phyloP scores from a whole-genome alignment of 2,113 vertebrate species.

The Rhinoderma darwinii region DNA sequence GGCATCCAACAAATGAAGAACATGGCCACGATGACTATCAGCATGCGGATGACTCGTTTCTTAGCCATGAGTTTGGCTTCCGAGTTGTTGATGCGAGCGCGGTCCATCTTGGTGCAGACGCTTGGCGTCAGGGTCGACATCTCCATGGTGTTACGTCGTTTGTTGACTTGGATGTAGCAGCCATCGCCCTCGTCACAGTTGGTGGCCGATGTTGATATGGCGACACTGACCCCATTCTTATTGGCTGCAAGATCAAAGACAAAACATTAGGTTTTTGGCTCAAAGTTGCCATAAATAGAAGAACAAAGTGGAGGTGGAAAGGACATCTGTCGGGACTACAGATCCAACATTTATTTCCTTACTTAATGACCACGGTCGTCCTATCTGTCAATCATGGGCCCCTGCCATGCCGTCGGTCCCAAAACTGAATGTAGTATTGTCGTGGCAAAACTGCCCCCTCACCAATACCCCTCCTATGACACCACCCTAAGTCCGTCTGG shows the following conservation, averaged over 20 bases:
- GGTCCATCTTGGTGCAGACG: conserved; percentile 67
- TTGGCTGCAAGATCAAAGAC: conserved; percentile 65
- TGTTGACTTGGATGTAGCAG: conserved; percentile 83
- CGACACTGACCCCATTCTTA: conserved; percentile 66
- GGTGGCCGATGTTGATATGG: conserved; percentile 14
- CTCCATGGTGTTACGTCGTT: conserved; percentile 78
- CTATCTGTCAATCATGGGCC: no score
- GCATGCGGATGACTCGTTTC: conserved; percentile 92
- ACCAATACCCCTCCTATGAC: no score
- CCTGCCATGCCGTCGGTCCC: no score
- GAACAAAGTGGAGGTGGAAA: no score
- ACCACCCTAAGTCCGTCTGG: no score
- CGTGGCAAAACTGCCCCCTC: no score
- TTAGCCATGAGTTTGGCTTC: conserved; percentile 90
- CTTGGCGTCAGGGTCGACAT: conserved; percentile 77
- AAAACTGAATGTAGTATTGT: no score
- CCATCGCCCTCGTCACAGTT: conserved; percentile 82
- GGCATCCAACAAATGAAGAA: conserved; percentile 98
- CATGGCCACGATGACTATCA: conserved; percentile 88
- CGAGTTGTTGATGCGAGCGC: conserved; percentile 76
- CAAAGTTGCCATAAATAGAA: no score
- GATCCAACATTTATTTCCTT: no score
- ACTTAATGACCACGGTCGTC: no score
- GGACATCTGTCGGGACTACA: no score
- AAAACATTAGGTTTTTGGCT: neutral